phyloP scores from a whole-genome alignment of 2,113 vertebrate species.

The Canis aureus region DNA sequence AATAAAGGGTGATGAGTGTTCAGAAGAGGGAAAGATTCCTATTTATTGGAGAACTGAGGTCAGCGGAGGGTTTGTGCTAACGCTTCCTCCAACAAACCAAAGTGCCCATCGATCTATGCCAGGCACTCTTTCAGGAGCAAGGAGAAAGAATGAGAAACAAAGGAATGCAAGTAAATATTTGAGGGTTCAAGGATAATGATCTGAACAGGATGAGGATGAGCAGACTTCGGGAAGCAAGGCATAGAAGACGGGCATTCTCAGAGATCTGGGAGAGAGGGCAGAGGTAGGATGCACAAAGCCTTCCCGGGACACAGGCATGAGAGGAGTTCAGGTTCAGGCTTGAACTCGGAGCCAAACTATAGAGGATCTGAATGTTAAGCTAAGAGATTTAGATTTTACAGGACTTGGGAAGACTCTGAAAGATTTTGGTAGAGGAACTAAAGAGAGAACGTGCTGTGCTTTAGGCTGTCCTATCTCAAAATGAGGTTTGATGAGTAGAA shows the following conservation, averaged over 20 bases:
- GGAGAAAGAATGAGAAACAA: neutral
- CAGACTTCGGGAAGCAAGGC: too few species aligned
- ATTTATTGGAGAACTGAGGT: neutral
- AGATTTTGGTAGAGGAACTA: neutral
- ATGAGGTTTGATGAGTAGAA: neutral
- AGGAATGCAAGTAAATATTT: neutral
- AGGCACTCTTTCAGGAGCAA: neutral
- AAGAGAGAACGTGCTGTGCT: neutral
- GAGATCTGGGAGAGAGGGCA: neutral
- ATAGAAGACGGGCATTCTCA: neutral
- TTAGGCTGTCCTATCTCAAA: neutral
- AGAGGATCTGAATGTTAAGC: neutral
- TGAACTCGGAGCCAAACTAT: neutral
- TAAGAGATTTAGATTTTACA: neutral
- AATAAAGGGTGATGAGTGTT: neutral
- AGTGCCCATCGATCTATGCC: neutral
- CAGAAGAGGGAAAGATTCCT: neutral
- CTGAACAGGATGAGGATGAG: neutral
- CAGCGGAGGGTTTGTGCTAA: neutral
- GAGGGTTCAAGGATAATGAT: neutral
- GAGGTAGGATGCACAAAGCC: neutral
- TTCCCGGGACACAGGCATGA: too few species aligned
- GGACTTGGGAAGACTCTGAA: neutral
- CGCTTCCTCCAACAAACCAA: neutral
- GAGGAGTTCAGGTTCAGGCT: neutral